Evolutionary conservation across 2,797 vertebrate species (phyloP).

Genomic region (Enteromius argenteus): DNA sequence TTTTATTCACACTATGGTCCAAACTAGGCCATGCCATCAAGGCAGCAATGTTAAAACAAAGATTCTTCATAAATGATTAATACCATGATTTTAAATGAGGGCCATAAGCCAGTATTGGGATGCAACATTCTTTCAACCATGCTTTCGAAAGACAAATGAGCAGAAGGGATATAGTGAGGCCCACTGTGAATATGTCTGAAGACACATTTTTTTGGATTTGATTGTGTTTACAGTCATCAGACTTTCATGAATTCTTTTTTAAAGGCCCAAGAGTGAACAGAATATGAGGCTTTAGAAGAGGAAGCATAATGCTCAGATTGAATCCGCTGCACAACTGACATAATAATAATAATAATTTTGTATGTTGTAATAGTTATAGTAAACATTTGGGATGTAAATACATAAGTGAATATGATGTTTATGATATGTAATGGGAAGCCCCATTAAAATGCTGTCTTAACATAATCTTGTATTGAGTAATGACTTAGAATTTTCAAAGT

Average conservation of each 20-base stretch:
- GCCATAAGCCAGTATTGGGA: conserved; percentile 33
- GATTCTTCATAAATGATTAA: conserved; percentile 29
- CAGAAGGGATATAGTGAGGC: conserved; percentile 7
- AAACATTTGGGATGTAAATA: conserved; percentile 38
- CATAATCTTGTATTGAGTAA: conserved; percentile 39
- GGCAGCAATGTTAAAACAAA: conserved; percentile 20
- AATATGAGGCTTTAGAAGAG: not conserved
- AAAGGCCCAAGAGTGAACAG: conserved; percentile 17
- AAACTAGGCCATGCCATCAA: conserved; percentile 24
- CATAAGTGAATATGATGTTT: conserved; percentile 15
- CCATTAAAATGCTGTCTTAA: conserved; percentile 36
- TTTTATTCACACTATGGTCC: not conserved
- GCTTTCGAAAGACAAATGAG: conserved; percentile 27
- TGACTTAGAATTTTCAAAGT: conserved; percentile 44
- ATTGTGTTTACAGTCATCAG: conserved; percentile 48
- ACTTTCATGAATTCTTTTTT: conserved; percentile 50
- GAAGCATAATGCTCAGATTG: not conserved
- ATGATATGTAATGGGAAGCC: conserved; percentile 28
- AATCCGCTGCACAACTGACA: conserved; percentile 23
- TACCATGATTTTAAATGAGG: conserved; percentile 19
- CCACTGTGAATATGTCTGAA: conserved; percentile 12
- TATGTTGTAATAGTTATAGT: not conserved
- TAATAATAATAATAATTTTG: not conserved
- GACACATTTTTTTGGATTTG: conserved; percentile 26
- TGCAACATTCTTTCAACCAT: conserved; percentile 29